phyloP scores from a whole-genome alignment of 2,888 invertebrate genomes.

The Orthosia gracilis region DNA sequence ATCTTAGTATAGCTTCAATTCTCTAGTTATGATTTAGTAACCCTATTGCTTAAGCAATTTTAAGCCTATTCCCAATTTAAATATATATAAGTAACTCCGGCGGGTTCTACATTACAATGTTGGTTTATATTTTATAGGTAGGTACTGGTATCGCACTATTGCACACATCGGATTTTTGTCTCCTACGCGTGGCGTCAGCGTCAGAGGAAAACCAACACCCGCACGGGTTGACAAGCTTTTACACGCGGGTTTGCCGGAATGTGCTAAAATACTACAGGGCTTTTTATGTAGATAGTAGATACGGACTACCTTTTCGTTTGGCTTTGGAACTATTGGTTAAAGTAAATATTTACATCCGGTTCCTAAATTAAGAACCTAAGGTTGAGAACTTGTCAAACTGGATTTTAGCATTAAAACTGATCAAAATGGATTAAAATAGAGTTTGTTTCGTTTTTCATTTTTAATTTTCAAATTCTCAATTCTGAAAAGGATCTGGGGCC shows the following conservation, averaged over 20 bases:
- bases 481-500: not conserved
- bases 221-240: conserved; percentile 25
- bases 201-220: conserved; percentile 41
- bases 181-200: conserved; percentile 1
- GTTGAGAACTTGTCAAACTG: not conserved
- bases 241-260: not conserved
- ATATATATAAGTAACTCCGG: too few relatives aligned
- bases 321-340: not conserved
- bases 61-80: too few relatives aligned
- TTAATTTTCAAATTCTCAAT: not conserved
- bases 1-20: too few relatives aligned
- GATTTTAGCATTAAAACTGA: not conserved
- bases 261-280: not conserved
- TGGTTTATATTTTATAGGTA: not conserved
- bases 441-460: not conserved
- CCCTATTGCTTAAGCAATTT: too few relatives aligned
- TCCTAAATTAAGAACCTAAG: not conserved
- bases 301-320: not conserved
- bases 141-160: not conserved
- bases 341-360: not conserved
- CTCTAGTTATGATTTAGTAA: too few relatives aligned
- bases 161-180: conserved; percentile 17
- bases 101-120: not conserved
- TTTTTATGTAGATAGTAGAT: not conserved
- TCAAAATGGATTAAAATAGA: not conserved